A percentile compares a stretch with the other conserved stretches of the same genome.
Conservation (phyloP, 2,113 vertebrate genomes). For the Melanotaenia duboulayi region DNA sequence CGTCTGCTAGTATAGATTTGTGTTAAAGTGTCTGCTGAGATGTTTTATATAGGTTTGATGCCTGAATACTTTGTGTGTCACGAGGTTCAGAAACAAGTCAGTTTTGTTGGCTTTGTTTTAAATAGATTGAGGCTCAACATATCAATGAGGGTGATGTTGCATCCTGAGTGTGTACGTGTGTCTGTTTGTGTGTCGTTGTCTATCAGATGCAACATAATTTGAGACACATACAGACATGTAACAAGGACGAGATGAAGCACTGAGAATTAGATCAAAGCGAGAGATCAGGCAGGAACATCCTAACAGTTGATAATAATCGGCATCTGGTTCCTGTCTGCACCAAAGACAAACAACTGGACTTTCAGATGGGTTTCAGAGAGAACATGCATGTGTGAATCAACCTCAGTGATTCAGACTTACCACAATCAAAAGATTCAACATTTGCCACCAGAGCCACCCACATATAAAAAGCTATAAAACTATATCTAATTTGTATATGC, state of each 20-base stretch:
- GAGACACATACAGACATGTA: slow-evolving; percentile 8
- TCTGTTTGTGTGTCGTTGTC: slow-evolving; percentile 10
- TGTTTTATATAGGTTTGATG: too few species aligned
- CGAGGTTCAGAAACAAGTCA: neutral
- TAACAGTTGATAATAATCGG: slow-evolving; percentile 9
- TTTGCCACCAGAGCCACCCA: too few species aligned
- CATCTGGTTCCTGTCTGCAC: slow-evolving; percentile 6
- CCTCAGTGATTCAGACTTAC: too few species aligned
- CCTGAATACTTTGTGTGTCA: neutral
- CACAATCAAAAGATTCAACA: too few species aligned
- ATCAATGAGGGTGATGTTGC: slow-evolving; percentile 14
- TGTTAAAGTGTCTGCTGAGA: too few species aligned
- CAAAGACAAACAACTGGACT: neutral
- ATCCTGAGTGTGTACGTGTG: neutral
- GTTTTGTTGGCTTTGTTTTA: slow-evolving; percentile 1
- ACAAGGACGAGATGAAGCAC: slow-evolving; percentile 1
- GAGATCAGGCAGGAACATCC: slow-evolving; percentile 2
- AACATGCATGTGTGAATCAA: neutral
- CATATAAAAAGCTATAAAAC: too few species aligned
- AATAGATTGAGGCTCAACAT: slow-evolving; percentile 2
- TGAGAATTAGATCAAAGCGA: neutral
- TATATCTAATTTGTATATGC: too few species aligned
- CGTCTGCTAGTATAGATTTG: too few species aligned
- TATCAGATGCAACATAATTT: slow-evolving; percentile 21
- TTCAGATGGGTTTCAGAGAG: neutral